Conservation (phyloP, 2,888 invertebrate species). For the Heliconius ethilla region DNA sequence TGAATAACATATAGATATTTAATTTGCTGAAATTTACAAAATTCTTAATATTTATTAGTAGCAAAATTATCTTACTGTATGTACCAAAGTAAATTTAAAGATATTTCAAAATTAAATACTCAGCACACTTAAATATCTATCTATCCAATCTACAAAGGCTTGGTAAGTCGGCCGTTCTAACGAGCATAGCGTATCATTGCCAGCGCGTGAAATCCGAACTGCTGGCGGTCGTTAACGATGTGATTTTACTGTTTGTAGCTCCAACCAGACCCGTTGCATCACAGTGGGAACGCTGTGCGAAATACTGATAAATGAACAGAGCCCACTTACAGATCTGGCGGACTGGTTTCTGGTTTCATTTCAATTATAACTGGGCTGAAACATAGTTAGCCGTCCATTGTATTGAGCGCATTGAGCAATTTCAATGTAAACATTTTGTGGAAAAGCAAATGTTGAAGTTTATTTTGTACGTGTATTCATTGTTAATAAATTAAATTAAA, state of each 20-base stretch:
- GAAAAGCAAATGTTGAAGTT: neutral
- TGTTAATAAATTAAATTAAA: neutral
- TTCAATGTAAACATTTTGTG: constrained; percentile 7
- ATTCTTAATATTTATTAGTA: neutral
- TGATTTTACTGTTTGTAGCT: constrained; percentile 52
- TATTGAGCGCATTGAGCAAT: constrained; percentile 9
- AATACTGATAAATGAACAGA: constrained; percentile 38
- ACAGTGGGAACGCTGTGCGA: constrained; percentile 31
- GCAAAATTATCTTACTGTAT: neutral
- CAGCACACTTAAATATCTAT: constrained; percentile 33
- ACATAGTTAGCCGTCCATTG: constrained; percentile 9
- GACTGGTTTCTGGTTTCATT: constrained; percentile 31
- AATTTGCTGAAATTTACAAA: neutral
- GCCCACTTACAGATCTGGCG: constrained; percentile 33
- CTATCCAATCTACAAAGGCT: constrained; percentile 35
- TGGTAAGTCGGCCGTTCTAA: constrained; percentile 48
- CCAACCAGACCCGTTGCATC: constrained; percentile 41
- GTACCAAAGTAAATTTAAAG: neutral
- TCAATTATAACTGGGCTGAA: constrained; percentile 32
- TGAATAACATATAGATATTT: neutral
- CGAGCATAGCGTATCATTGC: constrained; percentile 59
- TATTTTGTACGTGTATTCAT: neutral
- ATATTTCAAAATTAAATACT: neutral
- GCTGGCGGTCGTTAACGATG: constrained; percentile 49
- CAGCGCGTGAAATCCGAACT: constrained; percentile 53